Evolutionary conservation across 1,140 invertebrate species (phyloP).

Genomic region (Cryptotermes secundus): DNA sequence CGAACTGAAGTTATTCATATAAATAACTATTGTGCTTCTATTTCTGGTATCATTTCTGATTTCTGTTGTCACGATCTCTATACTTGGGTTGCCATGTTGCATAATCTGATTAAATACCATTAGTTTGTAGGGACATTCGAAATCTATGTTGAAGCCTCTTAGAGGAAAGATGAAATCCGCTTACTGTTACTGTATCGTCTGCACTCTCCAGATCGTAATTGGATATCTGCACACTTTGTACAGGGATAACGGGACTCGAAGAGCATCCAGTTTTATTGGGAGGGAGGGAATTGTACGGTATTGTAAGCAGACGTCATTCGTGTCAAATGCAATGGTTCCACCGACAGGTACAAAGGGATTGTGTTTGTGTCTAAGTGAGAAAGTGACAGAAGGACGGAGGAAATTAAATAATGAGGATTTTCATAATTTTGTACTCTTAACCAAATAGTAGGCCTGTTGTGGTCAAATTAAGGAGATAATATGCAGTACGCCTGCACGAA

Average conservation of each 20-base stretch:
- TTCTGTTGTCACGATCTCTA: background rate
- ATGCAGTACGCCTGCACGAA: too few relatives aligned
- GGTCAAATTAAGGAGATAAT: too few relatives aligned
- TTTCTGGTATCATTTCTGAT: background rate
- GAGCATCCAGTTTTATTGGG: background rate
- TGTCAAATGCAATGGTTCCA: too few relatives aligned
- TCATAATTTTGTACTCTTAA: too few relatives aligned
- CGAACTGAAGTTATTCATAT: too few relatives aligned
- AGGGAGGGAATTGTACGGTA: too few relatives aligned
- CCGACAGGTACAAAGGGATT: too few relatives aligned
- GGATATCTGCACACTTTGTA: conserved; percentile 12
- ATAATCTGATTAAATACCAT: conserved; percentile 11
- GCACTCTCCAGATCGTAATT: background rate
- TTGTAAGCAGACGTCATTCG: too few relatives aligned
- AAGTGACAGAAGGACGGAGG: too few relatives aligned
- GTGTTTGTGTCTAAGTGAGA: too few relatives aligned
- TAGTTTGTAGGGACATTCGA: background rate
- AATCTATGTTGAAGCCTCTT: background rate
- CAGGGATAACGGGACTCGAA: background rate
- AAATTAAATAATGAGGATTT: too few relatives aligned
- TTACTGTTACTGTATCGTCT: background rate
- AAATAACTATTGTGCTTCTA: background rate
- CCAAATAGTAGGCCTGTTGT: too few relatives aligned
- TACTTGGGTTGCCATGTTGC: background rate
- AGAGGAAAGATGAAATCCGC: background rate